Evolutionary conservation across 2,888 invertebrate genomes (phyloP).

Genomic region (Ctenicera cuprea): DNA sequence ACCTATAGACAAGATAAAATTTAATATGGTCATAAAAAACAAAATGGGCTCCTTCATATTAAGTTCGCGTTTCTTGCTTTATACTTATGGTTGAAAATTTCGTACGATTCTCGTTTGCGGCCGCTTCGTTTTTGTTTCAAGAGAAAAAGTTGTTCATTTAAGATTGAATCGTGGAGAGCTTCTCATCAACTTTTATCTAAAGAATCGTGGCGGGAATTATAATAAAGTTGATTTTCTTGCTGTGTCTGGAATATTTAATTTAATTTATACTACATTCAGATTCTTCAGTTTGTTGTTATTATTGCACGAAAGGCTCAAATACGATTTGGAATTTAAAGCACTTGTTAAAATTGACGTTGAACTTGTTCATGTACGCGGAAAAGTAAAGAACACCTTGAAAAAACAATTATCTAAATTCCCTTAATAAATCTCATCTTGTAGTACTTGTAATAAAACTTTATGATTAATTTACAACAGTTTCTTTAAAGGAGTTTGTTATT

Average conservation of each 20-base stretch:
- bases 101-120: neutral
- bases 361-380: no score
- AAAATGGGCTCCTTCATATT: neutral
- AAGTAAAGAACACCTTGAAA: no score
- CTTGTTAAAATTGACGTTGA: no score
- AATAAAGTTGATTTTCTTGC: neutral
- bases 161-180: neutral
- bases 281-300: no score
- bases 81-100: neutral
- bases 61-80: neutral
- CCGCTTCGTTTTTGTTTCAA: neutral
- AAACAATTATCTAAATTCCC: no score
- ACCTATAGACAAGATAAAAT: neutral
- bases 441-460: no score
- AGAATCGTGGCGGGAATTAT: neutral
- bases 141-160: neutral
- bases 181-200: slow-evolving; percentile 7
- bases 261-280: no score
- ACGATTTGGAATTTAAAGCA: no score
- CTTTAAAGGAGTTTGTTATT: no score
- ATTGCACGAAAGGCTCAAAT: no score
- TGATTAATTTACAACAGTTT: no score
- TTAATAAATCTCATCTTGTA: no score
- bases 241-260: neutral
- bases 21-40: slow-evolving; percentile 2